A percentile compares a stretch with the other conserved stretches of the same genome.
Conservation (phyloP, 2,113 vertebrate genomes). For the zebrafish (Danio rerio) region GRCz12tu NC_133184.1:36654501-36655000, state of each 20-base stretch:
- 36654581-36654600: slow-evolving; percentile 99
- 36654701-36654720: slow-evolving; percentile 93
- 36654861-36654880: slow-evolving; percentile 68
- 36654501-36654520: too few relatives aligned
- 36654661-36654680: slow-evolving; percentile 99
- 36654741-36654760: background rate
- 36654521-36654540: too few relatives aligned
- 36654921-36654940: slow-evolving; percentile 99
- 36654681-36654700: slow-evolving; percentile 97
- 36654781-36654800: background rate
- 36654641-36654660: slow-evolving; percentile 96
- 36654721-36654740: slow-evolving; percentile 91
- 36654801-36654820: background rate
- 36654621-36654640: slow-evolving; percentile 99
- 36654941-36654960: slow-evolving; percentile 99
- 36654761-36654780: slow-evolving; percentile 11
- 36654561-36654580: slow-evolving; percentile 91
- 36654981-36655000: slow-evolving; percentile 98
- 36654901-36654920: slow-evolving; percentile 95
- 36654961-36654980: slow-evolving; percentile 99
- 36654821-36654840: background rate
- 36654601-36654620: slow-evolving; percentile 98
- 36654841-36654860: background rate
- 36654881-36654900: slow-evolving; percentile 99
- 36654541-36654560: slow-evolving; percentile 21